Evolutionary conservation across 2,797 vertebrate species (phyloP).

Genomic region (Poecilia picta): DNA sequence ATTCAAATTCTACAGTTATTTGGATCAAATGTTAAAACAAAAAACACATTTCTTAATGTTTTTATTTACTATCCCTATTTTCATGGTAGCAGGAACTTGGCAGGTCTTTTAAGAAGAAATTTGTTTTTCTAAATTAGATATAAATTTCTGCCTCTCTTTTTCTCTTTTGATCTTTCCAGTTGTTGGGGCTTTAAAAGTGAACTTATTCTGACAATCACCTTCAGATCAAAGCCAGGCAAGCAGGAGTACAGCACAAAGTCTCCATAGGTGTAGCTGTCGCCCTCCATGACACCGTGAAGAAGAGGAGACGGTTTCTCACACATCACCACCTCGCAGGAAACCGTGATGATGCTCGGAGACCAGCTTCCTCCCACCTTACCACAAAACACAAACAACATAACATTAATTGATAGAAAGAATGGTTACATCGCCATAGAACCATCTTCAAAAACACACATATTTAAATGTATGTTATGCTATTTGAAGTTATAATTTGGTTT

Average conservation of each 20-base stretch:
- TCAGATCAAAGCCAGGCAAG: constrained; percentile 88
- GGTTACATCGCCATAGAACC: background rate
- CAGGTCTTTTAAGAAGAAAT: background rate
- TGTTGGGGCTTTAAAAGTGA: background rate
- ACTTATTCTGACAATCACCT: constrained; percentile 76
- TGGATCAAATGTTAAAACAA: background rate
- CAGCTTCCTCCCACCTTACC: constrained; percentile 86
- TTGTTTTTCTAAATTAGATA: background rate
- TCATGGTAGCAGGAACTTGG: background rate
- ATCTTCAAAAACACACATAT: background rate
- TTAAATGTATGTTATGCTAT: background rate
- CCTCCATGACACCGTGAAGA: constrained; percentile 83
- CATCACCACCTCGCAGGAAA: constrained; percentile 84
- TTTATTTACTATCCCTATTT: background rate
- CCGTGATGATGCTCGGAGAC: constrained; percentile 85
- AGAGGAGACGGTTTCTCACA: constrained; percentile 86
- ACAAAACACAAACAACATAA: constrained; percentile 19
- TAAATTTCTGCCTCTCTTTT: background rate
- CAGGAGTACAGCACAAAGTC: constrained; percentile 87
- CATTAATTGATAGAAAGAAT: background rate
- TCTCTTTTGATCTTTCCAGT: background rate
- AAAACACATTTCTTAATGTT: background rate
- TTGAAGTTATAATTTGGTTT: background rate
- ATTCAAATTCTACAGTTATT: background rate
- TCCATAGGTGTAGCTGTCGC: constrained; percentile 85